These are phyloP conservation scores for Sus scrofa DNA, from an alignment of 2,113 vertebrate species.

Conservation along the genomic window DNA sequence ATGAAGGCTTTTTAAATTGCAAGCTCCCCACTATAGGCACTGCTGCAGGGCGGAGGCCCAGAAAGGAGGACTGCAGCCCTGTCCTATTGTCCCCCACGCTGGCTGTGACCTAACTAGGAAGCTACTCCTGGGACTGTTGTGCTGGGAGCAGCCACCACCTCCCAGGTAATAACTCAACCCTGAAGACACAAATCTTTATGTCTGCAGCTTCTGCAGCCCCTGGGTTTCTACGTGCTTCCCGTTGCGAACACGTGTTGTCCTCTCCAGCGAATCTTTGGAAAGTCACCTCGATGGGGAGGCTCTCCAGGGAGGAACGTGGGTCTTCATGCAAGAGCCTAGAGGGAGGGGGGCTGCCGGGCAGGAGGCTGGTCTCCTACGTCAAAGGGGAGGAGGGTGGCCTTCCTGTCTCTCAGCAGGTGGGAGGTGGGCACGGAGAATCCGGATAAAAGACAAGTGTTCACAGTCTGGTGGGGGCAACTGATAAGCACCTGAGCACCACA, in stretches of 20 bases:
- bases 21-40: fast-evolving
- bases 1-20: fast-evolving
- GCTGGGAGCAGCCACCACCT: not conserved
- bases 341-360: not conserved
- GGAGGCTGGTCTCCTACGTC: not conserved
- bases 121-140: not conserved
- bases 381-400: not conserved
- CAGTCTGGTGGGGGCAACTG: not conserved
- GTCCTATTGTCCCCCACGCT: not conserved
- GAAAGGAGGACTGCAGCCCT: fast-evolving
- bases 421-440: fast-evolving
- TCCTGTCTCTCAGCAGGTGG: not conserved
- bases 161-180: not conserved
- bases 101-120: not conserved
- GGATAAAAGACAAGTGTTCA: no score
- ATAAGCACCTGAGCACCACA: not conserved
- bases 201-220: fast-evolving
- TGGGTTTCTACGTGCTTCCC: not conserved
- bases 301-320: not conserved
- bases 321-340: fast-evolving
- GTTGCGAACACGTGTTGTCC: fast-evolving
- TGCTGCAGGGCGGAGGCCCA: fast-evolving
- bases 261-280: not conserved
- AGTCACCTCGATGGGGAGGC: not conserved
- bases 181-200: fast-evolving